These are phyloP conservation scores for Cairina moschata DNA, from an alignment of 2,113 vertebrate genomes.

Conservation along the genomic window DNA sequence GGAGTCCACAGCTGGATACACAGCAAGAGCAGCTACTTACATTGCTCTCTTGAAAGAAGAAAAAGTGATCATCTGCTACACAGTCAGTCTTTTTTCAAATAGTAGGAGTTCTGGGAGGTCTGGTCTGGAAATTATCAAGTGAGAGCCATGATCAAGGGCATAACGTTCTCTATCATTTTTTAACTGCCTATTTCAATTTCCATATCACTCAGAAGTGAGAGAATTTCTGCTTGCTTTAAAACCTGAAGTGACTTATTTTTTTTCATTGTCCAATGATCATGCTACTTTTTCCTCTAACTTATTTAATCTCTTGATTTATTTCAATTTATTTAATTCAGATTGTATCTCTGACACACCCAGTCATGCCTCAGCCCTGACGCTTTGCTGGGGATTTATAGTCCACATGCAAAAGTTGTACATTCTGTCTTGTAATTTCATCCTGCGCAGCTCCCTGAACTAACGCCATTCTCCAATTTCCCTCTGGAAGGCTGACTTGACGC, in stretches of 20 bases:
- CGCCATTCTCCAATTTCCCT: conserved; percentile 11
- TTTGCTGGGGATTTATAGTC: conserved; percentile 5
- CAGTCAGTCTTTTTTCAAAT: background rate
- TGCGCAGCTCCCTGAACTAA: background rate
- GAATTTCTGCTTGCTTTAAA: background rate
- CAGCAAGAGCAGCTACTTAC: fast-evolving
- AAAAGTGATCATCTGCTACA: fast-evolving
- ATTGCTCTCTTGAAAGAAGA: background rate
- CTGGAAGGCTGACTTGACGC: background rate
- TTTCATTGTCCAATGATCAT: fast-evolving
- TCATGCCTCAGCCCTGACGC: background rate
- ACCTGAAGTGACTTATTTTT: background rate
- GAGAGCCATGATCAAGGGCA: background rate
- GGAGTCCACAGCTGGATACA: background rate
- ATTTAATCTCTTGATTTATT: fast-evolving
- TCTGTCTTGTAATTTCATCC: conserved; percentile 11
- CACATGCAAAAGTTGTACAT: conserved; percentile 35
- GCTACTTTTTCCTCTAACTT: background rate
- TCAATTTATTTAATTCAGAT: background rate
- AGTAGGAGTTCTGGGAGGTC: background rate
- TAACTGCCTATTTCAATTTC: background rate
- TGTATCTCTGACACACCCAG: background rate
- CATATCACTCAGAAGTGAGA: background rate
- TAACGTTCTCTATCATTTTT: background rate
- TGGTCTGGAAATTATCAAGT: background rate